A percentile compares a stretch with the other conserved stretches of the same genome.
Conservation (phyloP, 2,113 vertebrate genomes). For the Eupsittula cactorum region DNA sequence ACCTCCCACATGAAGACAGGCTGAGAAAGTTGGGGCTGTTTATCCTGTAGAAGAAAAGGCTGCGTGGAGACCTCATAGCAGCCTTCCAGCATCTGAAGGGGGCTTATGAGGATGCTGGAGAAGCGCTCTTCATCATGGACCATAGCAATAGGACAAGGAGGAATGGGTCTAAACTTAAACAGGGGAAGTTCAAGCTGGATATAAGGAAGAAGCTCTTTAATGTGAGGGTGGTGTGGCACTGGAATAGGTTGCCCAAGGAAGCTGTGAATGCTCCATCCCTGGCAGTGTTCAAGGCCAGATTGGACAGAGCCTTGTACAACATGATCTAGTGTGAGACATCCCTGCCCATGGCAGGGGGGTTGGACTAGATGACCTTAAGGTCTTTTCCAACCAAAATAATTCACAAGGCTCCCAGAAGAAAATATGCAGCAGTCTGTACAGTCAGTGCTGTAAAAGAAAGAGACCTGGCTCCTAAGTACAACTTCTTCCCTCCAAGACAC, state of each 20-base stretch:
- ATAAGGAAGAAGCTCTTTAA: background rate
- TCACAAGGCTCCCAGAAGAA: background rate
- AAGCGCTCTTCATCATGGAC: background rate
- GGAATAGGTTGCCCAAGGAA: background rate
- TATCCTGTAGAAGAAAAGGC: too few species aligned
- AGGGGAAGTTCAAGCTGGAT: background rate
- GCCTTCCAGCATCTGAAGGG: too few species aligned
- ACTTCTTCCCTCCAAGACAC: background rate
- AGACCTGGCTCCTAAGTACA: background rate
- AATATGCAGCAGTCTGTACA: background rate
- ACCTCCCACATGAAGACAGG: too few species aligned
- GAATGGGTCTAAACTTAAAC: background rate
- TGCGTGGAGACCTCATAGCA: too few species aligned
- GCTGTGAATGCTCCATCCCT: background rate
- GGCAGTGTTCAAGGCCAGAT: background rate
- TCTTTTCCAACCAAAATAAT: background rate
- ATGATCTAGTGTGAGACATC: background rate
- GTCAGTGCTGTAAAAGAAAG: background rate
- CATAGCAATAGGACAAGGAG: background rate
- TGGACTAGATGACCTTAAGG: background rate
- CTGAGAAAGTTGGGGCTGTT: too few species aligned
- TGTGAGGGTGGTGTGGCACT: background rate
- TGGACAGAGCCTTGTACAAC: background rate
- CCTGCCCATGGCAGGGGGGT: background rate
- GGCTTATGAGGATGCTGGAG: too few species aligned